Evolutionary conservation across 2,113 vertebrate genomes (phyloP).

Genomic region (Columba livia): DNA sequence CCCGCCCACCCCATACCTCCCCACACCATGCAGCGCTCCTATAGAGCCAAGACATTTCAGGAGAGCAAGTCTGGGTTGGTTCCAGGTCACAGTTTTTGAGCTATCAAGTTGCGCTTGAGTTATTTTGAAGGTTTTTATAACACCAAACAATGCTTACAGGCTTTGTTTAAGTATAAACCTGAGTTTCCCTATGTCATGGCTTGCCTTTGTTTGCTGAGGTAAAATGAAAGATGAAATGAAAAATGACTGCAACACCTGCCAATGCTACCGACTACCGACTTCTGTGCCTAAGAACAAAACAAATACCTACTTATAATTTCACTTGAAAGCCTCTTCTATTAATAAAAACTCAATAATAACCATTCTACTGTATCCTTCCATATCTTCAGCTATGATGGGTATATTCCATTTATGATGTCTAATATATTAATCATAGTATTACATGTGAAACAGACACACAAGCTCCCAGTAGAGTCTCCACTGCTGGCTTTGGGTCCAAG

Average conservation of each 20-base stretch:
- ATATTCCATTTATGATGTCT: neutral
- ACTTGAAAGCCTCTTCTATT: neutral
- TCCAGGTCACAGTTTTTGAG: neutral
- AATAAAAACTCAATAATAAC: neutral
- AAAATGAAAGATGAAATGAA: neutral
- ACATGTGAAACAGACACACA: neutral
- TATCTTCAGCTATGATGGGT: neutral
- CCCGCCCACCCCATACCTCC: neutral
- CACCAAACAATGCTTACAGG: neutral
- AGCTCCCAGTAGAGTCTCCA: neutral
- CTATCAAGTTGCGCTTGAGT: neutral
- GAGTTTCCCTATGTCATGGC: neutral
- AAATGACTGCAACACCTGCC: neutral
- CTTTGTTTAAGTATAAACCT: neutral
- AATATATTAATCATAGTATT: neutral
- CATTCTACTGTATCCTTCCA: accelerated
- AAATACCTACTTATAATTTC: neutral
- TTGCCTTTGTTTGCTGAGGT: neutral
- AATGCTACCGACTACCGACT: neutral
- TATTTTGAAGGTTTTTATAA: neutral
- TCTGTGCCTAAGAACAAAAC: neutral
- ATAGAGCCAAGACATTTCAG: neutral
- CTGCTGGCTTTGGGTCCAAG: neutral
- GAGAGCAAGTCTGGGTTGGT: neutral
- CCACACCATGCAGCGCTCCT: neutral